Percentiles rank a stretch among this genome's conserved stretches.
Evolutionary conservation across 2,888 invertebrate genomes (phyloP).

Genomic region (Tachystola acroxantha): DNA sequence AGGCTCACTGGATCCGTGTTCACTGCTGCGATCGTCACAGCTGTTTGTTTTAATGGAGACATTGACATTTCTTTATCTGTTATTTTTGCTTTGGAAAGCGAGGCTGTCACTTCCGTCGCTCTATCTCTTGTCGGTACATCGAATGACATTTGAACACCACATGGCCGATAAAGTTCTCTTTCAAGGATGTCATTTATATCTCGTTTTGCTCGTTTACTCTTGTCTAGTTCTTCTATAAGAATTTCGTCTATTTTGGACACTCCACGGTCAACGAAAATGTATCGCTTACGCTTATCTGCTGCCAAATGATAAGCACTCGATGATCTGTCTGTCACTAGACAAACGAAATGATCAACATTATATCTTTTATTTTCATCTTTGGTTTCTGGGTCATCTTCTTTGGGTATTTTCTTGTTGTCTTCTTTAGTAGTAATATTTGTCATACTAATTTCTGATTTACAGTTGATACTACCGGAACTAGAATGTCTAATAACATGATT

Average conservation of each 20-base stretch:
- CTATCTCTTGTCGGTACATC: constrained; percentile 50
- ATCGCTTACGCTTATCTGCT: neutral
- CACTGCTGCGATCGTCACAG: constrained; percentile 46
- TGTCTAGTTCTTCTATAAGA: constrained; percentile 31
- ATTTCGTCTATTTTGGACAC: constrained; percentile 4
- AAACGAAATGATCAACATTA: neutral
- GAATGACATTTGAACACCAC: constrained; percentile 33
- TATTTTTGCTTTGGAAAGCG: constrained; percentile 24
- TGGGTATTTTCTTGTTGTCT: neutral
- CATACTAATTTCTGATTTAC: neutral
- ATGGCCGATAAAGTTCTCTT: constrained; percentile 18
- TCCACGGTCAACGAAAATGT: neutral
- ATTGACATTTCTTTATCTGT: constrained; percentile 1
- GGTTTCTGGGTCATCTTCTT: neutral
- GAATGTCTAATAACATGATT: too few species aligned
- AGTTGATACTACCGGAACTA: too few species aligned
- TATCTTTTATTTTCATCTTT: neutral
- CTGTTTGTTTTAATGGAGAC: constrained; percentile 3
- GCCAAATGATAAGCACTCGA: neutral
- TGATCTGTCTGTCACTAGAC: neutral
- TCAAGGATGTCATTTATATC: constrained; percentile 37
- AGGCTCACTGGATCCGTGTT: constrained; percentile 62
- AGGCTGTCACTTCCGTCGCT: constrained; percentile 45
- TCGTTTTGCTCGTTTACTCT: constrained; percentile 36
- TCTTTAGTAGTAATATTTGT: neutral